Percentiles rank a stretch among this genome's conserved stretches.
Evolutionary conservation across 2,113 vertebrate genomes (phyloP).

Genomic region (Oriolus oriolus): DNA sequence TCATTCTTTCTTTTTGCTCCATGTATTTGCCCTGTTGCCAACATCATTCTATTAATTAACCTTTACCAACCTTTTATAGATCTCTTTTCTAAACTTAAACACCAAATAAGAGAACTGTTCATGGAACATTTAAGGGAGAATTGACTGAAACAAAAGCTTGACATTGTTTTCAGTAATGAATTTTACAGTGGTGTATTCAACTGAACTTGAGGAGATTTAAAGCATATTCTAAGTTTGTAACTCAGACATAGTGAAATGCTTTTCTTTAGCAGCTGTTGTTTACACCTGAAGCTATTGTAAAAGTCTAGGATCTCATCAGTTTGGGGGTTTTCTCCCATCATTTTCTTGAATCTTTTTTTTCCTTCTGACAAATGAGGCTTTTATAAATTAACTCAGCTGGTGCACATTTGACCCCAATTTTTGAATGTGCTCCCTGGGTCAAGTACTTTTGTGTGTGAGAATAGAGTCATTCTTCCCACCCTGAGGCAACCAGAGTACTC

Average conservation of each 20-base stretch:
- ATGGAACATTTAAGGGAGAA: not conserved
- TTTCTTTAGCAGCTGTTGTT: slow-evolving; percentile 12
- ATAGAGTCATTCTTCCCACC: slow-evolving; percentile 1
- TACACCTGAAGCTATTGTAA: slow-evolving; percentile 47
- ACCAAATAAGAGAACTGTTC: not conserved
- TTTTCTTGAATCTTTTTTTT: not conserved
- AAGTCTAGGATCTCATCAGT: not conserved
- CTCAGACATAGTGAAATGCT: not conserved
- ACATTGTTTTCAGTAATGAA: not conserved
- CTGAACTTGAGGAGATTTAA: not conserved
- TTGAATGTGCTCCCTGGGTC: slow-evolving; percentile 41
- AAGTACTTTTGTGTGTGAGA: slow-evolving; percentile 29
- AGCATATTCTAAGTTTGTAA: not conserved
- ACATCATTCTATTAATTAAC: not conserved
- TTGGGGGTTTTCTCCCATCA: not conserved
- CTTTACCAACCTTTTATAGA: not conserved
- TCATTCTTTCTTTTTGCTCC: not conserved
- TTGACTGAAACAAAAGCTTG: not conserved
- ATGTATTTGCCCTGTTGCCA: not conserved
- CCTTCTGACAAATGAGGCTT: not conserved
- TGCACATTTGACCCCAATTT: slow-evolving; percentile 57
- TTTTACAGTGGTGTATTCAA: not conserved
- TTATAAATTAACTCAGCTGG: slow-evolving; percentile 64
- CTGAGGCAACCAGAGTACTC: slow-evolving; percentile 1
- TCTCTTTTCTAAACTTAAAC: not conserved